phyloP scores from a whole-genome alignment of 2,888 invertebrate genomes.

The Macropis europaea region DNA sequence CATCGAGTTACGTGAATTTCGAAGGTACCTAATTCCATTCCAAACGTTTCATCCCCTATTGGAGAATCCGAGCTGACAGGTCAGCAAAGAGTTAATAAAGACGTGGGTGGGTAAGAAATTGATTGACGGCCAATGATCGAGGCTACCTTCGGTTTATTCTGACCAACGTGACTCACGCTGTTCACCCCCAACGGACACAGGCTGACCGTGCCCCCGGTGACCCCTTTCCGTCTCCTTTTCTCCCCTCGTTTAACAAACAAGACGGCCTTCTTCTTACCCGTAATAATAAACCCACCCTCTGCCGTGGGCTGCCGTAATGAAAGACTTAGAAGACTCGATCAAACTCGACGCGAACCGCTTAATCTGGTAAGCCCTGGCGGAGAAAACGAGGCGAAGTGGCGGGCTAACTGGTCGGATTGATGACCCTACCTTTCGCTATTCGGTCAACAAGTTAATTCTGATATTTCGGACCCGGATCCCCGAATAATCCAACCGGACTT shows the following conservation, averaged over 20 bases:
- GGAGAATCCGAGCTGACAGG: neutral
- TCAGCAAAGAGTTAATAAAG: conserved; percentile 46
- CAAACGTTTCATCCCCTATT: neutral
- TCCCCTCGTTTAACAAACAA: conserved; percentile 78
- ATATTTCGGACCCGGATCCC: conserved; percentile 64
- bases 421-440: conserved; percentile 52
- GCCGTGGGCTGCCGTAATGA: conserved; percentile 73
- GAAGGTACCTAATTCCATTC: no score
- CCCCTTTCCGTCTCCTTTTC: conserved; percentile 71
- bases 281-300: conserved; percentile 76
- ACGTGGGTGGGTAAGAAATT: conserved; percentile 15
- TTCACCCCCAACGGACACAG: conserved; percentile 24
- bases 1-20: no score
- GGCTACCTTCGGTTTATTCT: conserved; percentile 30
- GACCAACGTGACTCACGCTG: conserved; percentile 52
- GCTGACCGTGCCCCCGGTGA: conserved; percentile 30
- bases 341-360: conserved; percentile 76
- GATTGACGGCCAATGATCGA: conserved; percentile 35
- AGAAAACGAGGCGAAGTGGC: conserved; percentile 60
- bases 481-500: conserved; percentile 73
- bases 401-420: conserved; percentile 60
- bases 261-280: conserved; percentile 67
- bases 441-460: conserved; percentile 73
- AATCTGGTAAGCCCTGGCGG: conserved; percentile 77
- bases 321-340: conserved; percentile 79